Percentiles rank a stretch among this genome's conserved stretches.
Evolutionary conservation across 2,797 vertebrate genomes (phyloP).

Genomic region (Sparus aurata): DNA sequence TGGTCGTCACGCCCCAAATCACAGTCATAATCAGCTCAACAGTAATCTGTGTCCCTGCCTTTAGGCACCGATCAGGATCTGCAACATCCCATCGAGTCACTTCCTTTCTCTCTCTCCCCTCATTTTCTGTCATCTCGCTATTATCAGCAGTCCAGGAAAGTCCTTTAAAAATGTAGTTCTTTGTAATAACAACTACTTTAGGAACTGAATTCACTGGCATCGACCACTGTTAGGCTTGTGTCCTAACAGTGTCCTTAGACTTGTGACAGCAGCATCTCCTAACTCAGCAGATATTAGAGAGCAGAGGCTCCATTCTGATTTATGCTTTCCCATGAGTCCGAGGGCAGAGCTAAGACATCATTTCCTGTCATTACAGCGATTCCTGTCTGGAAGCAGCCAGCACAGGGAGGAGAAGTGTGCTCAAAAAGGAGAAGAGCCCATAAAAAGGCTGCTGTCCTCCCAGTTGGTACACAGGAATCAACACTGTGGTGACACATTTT

Average conservation of each 20-base stretch:
- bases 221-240: slow-evolving; percentile 7
- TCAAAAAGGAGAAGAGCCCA: slow-evolving; percentile 44
- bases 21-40: neutral
- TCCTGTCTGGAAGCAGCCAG: slow-evolving; percentile 67
- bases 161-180: neutral
- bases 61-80: neutral
- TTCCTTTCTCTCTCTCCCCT: neutral
- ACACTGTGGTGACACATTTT: slow-evolving; percentile 47
- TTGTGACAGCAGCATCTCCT: slow-evolving; percentile 49
- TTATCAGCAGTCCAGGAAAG: neutral
- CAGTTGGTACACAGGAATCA: slow-evolving; percentile 45
- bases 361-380: slow-evolving; percentile 80
- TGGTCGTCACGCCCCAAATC: neutral
- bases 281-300: slow-evolving; percentile 59
- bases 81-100: neutral
- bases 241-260: slow-evolving; percentile 53
- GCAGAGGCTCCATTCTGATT: slow-evolving; percentile 70
- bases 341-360: slow-evolving; percentile 67
- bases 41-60: neutral
- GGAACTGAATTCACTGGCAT: neutral
- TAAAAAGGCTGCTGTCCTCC: slow-evolving; percentile 37
- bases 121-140: slow-evolving; percentile 3
- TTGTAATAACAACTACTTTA: neutral
- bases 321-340: slow-evolving; percentile 72
- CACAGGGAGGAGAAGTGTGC: slow-evolving; percentile 42